Evolutionary conservation across 2,888 invertebrate genomes (phyloP), one percentile per base, ranked within the genome.

Genomic region (Anthophora plumipes): DNA sequence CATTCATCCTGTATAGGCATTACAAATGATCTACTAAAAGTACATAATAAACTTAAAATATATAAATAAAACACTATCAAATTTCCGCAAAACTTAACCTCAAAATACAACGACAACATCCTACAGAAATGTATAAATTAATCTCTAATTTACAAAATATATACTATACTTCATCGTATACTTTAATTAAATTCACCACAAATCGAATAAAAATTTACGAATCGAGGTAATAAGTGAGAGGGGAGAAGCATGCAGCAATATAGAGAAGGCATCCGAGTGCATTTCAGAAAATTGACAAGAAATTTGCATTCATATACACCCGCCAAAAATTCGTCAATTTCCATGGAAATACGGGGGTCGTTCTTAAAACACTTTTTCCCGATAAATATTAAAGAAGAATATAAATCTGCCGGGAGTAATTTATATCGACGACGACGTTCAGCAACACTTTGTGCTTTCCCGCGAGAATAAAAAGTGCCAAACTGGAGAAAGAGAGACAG

Each of bases 371-470:
- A 37, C 57, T 43, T 25, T 46, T 31, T 17, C 31, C 20, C 68
- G 46, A 57, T 43, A 68, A 46, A 68, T 68, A 68, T 68, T 57
- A 43, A 55, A 67, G 55, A 55, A 68, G 68, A 68, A 37, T 57
- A 68, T 57, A 68, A 68, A 31, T 46, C 43, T 31, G 17, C 7
- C 20, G 31, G 41, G 55, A 14, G 43, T 31, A 55, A 68, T 55
- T 55, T 68, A 31, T 57, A 57, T 55, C 68, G 67, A n/a, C 54
- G 41, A n/a, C 39, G 20, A 37, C 43, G 39, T 31, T 31, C 31
- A 52, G 20, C 50, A 31, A 22, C 57, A 37, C 68, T 68, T 55
- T 68, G 57, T 37, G 68, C 57, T 8, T 14, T 31, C 31, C 4
- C 31, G 31, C 31, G 31, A 4, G 2, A 4, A 4, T 31, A 4